Conservation (phyloP, 2,113 vertebrate species). For the Donacobius atricapilla region DNA sequence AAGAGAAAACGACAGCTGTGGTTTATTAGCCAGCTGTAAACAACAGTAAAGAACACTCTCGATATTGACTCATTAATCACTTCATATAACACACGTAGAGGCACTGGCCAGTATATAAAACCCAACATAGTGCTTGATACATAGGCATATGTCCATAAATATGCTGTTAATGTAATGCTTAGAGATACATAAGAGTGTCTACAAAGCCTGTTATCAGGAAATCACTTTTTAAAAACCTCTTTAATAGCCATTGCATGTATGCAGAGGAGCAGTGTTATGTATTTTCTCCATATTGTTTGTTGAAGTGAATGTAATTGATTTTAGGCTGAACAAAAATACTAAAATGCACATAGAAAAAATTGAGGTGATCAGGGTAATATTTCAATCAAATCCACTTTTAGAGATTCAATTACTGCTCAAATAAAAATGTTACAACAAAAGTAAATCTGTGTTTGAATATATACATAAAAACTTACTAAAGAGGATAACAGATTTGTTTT, state of each 20-base stretch:
- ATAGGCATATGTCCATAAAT: not conserved
- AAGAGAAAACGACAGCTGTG: not conserved
- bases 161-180: not conserved
- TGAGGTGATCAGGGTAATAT: not conserved
- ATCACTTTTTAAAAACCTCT: not conserved
- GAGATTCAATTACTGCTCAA: not conserved
- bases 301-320: not conserved
- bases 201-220: not conserved
- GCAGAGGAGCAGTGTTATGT: not conserved
- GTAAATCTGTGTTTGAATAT: not conserved
- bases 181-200: not conserved
- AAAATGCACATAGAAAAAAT: not conserved
- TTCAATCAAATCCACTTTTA: not conserved
- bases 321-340: not conserved
- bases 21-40: not conserved
- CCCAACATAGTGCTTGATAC: not conserved
- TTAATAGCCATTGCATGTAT: not conserved
- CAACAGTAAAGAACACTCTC: not conserved
- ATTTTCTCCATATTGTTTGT: not conserved
- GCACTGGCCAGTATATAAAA: not conserved
- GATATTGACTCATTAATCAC: not conserved
- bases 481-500: not conserved
- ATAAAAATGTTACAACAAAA: not conserved
- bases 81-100: not conserved
- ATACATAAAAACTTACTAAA: not conserved